These are phyloP conservation scores for Lacerta bilineata DNA, from an alignment of 2,797 vertebrate species.

Conservation along the genomic window DNA sequence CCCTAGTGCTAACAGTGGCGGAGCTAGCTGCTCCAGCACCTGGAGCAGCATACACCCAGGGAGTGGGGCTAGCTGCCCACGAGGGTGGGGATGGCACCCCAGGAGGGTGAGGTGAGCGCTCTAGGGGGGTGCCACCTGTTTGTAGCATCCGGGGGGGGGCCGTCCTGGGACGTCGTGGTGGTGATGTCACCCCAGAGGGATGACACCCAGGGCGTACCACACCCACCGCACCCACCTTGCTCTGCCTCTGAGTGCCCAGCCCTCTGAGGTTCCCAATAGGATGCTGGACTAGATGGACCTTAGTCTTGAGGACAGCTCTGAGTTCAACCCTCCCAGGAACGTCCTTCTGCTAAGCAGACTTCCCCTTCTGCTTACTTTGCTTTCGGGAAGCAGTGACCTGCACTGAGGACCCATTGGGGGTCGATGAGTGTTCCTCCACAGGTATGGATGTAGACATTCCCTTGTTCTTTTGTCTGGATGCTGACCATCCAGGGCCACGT, in stretches of 20 bases:
- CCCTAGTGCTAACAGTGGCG: too few species aligned
- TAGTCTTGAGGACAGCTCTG: neutral
- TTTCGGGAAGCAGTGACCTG: conserved; percentile 50
- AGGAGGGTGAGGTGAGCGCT: too few species aligned
- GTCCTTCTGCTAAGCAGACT: accelerated
- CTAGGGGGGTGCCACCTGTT: too few species aligned
- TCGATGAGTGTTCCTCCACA: conserved; percentile 65
- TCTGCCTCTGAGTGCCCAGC: neutral
- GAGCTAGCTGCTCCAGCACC: too few species aligned
- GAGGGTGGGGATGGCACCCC: too few species aligned
- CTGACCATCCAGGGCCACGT: conserved; percentile 78
- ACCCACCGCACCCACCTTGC: too few species aligned
- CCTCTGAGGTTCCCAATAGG: neutral
- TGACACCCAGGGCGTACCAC: too few species aligned
- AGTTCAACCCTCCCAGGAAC: neutral
- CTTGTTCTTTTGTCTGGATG: conserved; percentile 59
- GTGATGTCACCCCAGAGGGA: too few species aligned
- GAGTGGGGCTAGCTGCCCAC: too few species aligned
- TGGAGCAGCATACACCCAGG: too few species aligned
- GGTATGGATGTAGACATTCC: conserved; percentile 29
- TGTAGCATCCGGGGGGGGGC: too few species aligned
- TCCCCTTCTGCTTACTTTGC: neutral
- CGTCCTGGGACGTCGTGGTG: accelerated
- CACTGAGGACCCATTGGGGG: conserved; percentile 64
- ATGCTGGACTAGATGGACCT: neutral